These are phyloP conservation scores for Burhinus oedicnemus DNA, from an alignment of 2,113 vertebrate genomes.

Conservation along the genomic window DNA sequence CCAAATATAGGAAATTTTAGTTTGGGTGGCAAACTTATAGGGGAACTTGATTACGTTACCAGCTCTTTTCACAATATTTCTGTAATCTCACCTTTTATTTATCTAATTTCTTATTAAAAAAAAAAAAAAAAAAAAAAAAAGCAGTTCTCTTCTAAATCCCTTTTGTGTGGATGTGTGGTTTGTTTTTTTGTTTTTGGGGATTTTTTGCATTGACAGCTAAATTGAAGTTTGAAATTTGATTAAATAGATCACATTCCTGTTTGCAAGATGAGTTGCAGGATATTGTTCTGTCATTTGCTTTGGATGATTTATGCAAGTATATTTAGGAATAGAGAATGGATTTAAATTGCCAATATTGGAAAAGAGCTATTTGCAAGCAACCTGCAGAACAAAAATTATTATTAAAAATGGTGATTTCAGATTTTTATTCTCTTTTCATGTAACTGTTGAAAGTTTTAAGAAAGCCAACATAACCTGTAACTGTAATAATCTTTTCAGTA, in stretches of 20 bases:
- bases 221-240: neutral
- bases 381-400: neutral
- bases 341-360: neutral
- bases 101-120: neutral
- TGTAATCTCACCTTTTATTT: neutral
- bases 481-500: neutral
- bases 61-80: neutral
- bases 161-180: neutral
- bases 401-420: neutral
- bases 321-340: neutral
- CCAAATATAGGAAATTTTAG: neutral
- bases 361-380: neutral
- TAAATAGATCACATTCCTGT: neutral
- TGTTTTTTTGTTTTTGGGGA: neutral
- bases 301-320: neutral
- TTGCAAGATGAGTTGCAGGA: neutral
- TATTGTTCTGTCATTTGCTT: neutral
- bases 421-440: neutral
- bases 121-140: too few species aligned
- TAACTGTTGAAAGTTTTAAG: neutral
- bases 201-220: neutral
- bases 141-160: neutral
- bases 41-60: neutral
- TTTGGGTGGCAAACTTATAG: neutral
- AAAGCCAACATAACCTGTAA: neutral